Evolutionary conservation across 2,113 vertebrate species (phyloP).

Genomic region (Apistogramma diplotaenia): DNA sequence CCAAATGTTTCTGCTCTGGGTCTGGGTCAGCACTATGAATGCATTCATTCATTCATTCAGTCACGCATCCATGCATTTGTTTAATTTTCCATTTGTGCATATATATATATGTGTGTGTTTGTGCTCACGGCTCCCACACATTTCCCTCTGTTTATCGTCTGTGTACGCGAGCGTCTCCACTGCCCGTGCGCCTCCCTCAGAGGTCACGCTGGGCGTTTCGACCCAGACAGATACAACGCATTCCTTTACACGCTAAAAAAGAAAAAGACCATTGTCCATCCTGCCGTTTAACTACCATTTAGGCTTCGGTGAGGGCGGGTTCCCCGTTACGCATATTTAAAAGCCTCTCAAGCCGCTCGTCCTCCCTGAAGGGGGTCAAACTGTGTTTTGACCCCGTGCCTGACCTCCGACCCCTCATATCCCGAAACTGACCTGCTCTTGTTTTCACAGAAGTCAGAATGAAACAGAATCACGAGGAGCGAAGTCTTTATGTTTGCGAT

Average conservation of each 20-base stretch:
- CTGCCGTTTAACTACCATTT: neutral
- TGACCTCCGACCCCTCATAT: slow-evolving; percentile 16
- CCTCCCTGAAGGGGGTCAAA: slow-evolving; percentile 2
- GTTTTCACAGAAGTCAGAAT: neutral
- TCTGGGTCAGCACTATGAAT: neutral
- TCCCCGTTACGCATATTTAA: slow-evolving; percentile 11
- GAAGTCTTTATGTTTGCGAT: neutral
- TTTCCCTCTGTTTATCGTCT: slow-evolving; percentile 38
- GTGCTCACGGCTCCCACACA: slow-evolving; percentile 15
- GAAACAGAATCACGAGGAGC: neutral
- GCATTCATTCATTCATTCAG: neutral
- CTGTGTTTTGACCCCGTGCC: neutral
- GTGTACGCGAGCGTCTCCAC: neutral
- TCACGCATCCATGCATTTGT: neutral
- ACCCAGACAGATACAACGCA: slow-evolving; percentile 49
- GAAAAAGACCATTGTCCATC: slow-evolving; percentile 39
- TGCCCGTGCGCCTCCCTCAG: neutral
- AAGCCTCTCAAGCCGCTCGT: slow-evolving; percentile 23
- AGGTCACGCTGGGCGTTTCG: slow-evolving; percentile 34
- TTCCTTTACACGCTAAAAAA: slow-evolving; percentile 22
- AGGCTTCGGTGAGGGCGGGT: neutral
- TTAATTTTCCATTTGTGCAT: neutral
- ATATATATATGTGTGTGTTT: neutral
- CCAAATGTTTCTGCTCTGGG: neutral
- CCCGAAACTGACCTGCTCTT: slow-evolving; percentile 1